phyloP scores from a whole-genome alignment of 2,888 invertebrate species.

The Chymomyza amoena region DNA sequence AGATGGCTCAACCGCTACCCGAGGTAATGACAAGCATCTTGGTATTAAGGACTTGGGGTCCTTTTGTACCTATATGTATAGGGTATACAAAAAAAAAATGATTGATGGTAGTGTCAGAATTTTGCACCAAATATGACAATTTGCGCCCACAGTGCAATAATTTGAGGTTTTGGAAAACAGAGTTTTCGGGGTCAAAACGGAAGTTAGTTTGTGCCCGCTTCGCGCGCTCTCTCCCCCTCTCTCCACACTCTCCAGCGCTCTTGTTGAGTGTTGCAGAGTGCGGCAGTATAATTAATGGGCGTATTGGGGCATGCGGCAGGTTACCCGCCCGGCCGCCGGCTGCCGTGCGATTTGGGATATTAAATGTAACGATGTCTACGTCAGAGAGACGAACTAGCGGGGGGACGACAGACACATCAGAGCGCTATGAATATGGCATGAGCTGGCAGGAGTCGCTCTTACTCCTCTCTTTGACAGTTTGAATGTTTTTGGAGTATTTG shows the following conservation, averaged over 20 bases:
- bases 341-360: slow-evolving; percentile 53
- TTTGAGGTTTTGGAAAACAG: background rate
- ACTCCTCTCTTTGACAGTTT: slow-evolving; percentile 5
- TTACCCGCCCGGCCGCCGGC: slow-evolving; percentile 10
- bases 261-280: slow-evolving; percentile 38
- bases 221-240: too few relatives aligned
- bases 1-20: too few relatives aligned
- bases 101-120: too few relatives aligned
- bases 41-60: too few relatives aligned
- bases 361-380: slow-evolving; percentile 49
- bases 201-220: slow-evolving; percentile 26
- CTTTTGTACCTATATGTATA: too few relatives aligned
- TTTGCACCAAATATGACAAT: background rate
- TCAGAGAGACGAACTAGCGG: slow-evolving; percentile 31
- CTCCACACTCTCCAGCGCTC: background rate
- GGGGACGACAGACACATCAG: slow-evolving; percentile 19
- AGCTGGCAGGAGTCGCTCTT: slow-evolving; percentile 28
- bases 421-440: slow-evolving; percentile 56
- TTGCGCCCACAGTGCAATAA: slow-evolving; percentile 1
- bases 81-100: too few relatives aligned
- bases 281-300: slow-evolving; percentile 68
- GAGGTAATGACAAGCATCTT: too few relatives aligned
- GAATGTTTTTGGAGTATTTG: slow-evolving; percentile 1
- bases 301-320: slow-evolving; percentile 54
- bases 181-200: slow-evolving; percentile 10